Conservation (phyloP, 2,113 vertebrate genomes). For the Proterorhinus semilunaris region DNA sequence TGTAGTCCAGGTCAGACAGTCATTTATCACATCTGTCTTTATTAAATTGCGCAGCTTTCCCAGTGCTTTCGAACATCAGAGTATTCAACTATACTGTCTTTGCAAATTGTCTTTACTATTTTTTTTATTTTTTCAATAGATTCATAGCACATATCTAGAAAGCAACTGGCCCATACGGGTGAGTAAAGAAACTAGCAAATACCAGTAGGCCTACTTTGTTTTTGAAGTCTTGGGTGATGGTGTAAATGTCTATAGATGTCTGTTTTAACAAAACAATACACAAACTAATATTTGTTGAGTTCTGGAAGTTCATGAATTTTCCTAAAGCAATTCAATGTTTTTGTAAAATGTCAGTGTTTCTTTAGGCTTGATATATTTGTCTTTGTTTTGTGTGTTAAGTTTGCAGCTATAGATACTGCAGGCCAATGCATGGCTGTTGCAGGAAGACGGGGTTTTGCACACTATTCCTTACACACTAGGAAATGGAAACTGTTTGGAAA, state of each 20-base stretch:
- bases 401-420: constrained; percentile 93
- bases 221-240: neutral
- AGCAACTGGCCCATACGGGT: constrained; percentile 98
- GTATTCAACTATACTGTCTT: neutral
- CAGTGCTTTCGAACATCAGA: neutral
- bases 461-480: constrained; percentile 94
- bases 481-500: constrained; percentile 99
- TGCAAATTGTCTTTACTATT: neutral
- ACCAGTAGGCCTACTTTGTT: neutral
- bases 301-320: neutral
- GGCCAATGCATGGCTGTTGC: constrained; percentile 96
- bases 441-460: constrained; percentile 95
- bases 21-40: too few species aligned
- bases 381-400: constrained; percentile 73
- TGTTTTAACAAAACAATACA: neutral
- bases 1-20: constrained; percentile 88
- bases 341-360: neutral
- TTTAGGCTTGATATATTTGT: neutral
- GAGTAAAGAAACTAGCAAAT: constrained; percentile 16
- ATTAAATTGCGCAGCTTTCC: neutral
- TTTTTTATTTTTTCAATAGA: constrained; percentile 73
- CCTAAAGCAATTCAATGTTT: neutral
- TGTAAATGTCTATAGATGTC: neutral
- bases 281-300: neutral
- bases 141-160: constrained; percentile 97